Conservation (phyloP, 1,140 invertebrate species). For the Drosophila ironensis region DNA sequence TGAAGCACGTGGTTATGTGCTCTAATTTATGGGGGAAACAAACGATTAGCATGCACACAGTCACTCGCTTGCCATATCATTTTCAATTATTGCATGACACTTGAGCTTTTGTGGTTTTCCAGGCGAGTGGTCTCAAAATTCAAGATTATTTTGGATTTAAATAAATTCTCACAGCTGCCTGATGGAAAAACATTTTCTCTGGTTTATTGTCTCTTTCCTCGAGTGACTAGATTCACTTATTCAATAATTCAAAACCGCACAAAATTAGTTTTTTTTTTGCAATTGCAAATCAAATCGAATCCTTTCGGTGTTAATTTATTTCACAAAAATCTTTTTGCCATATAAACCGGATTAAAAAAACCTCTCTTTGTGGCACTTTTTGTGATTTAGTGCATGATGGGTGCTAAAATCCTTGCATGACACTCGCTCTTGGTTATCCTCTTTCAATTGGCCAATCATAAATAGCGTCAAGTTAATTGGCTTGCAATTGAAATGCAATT, state of each 20-base stretch:
- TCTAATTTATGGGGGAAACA: conserved; percentile 29
- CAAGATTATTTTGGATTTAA: neutral
- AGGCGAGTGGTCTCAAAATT: conserved; percentile 3
- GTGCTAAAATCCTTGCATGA: neutral
- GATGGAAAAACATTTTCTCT: neutral
- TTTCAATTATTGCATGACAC: conserved; percentile 75
- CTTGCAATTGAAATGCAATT: conserved; percentile 69
- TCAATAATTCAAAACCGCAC: conserved; percentile 15
- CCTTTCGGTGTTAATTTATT: neutral
- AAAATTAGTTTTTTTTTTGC: neutral
- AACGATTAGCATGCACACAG: conserved; percentile 58
- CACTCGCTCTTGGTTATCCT: neutral
- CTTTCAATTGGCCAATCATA: conserved; percentile 15
- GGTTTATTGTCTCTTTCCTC: neutral
- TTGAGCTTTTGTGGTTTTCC: conserved; percentile 24
- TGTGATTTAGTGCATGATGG: neutral
- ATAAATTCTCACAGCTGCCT: neutral
- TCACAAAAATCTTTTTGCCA: neutral
- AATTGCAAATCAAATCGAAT: conserved; percentile 2
- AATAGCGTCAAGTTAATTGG: conserved; percentile 53
- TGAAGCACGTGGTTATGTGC: conserved; percentile 22
- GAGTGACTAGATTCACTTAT: neutral
- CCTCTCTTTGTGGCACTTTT: neutral
- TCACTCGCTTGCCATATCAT: conserved; percentile 38
- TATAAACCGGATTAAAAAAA: too few relatives aligned